Base-by-base conservation (phyloP, 1,140 invertebrate species). In the Drosophila varians region DNA sequence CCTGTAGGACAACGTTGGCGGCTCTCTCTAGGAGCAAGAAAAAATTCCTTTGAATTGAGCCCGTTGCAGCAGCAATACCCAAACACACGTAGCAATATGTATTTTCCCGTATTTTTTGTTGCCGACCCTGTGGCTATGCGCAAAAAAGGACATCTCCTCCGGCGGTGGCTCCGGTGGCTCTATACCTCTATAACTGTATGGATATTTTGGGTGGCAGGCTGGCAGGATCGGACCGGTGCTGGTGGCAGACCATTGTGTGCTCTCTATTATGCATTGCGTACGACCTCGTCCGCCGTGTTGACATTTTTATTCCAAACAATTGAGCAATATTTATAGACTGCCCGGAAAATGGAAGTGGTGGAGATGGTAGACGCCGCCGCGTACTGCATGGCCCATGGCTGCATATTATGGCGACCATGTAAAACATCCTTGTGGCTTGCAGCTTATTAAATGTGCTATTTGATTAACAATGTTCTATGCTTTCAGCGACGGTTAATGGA, bases 281-380 rank as follows among this genome's bases (percentile, higher is more conserved):
- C 58, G 72, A 57, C 76, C 82, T 74, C 68, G 68, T 60, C 60
- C 60, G 51, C 28, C 47, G 77, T 87, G 80, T 86, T 86, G 80
- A 86, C 80, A 86, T 77, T 87, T 87, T 87, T 77, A 86, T 86
- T 87, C 82, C 80, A 87, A 65, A 66, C 73, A 82, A 62, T 87
- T 86, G 56, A 76, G 68, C 80, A 79, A 86, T 84, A 84, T 84
- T 84, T 84, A 84, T 69, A 73, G 74, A 80, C 79, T 79, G 38
- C 38, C 36, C 6, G 42, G 11, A 38, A 47, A 54, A 21, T 18
- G 26, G 16, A 18, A 25, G 34, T 0, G 52, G 11, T 19, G n/a
- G 25, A 31, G 25, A 14, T 38, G 36, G 11, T 34, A 4, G 21
- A 18, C 8, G 31, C 8, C 12, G 49, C 19, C 36, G 49, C 51